Evolutionary conservation across 2,888 invertebrate genomes (phyloP), one percentile per base, ranked within the genome.

Genomic region (Tetranychus truncatus): DNA sequence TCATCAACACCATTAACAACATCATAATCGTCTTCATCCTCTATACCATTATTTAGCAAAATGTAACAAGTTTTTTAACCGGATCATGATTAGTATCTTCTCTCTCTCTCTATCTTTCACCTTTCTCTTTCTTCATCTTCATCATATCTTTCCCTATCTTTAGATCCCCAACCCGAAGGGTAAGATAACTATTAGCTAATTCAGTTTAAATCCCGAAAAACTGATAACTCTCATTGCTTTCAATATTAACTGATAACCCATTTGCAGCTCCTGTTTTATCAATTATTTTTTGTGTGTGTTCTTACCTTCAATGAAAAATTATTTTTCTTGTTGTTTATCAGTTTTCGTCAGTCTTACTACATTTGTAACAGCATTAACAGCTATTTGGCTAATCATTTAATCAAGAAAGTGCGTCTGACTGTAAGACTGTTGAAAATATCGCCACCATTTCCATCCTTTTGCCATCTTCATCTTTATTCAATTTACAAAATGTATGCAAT

Each of bases 11-110:
- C 55, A 15, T 55, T 15, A 55, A 15, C 15, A 15, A 9, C 15
- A 55, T 55, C 55, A 55, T 55, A 9, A 55, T 55, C 55, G 2
- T 55, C 15, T 55, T 55, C 15, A 55, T 55, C 55, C 55, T 55
- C 15, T 15, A 15, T 55, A 55, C 15, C 15, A 55, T 55, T 55
- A 55, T 55, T 55, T 55, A 9, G 9, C 15, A 55, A 55, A 55
- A 55, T 55, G 55, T 55, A 55, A 55, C 55, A 55, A 55, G 55
- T 55, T 55, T 55, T 55, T 55, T 55, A 55, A 55, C 55, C 55
- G 55, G 55, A 55, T 55, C 55, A 55, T 15, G 55, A 55, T 55
- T 55, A 55, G 15, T 15, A 55, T 55, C 55, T 55, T 55, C 9
- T 55, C 15, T 55, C 55, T 15, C 55, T 55, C 55, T 55, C 34